phyloP scores from a whole-genome alignment of 2,888 invertebrate genomes.

The Zygothrica quintamaculata region DNA sequence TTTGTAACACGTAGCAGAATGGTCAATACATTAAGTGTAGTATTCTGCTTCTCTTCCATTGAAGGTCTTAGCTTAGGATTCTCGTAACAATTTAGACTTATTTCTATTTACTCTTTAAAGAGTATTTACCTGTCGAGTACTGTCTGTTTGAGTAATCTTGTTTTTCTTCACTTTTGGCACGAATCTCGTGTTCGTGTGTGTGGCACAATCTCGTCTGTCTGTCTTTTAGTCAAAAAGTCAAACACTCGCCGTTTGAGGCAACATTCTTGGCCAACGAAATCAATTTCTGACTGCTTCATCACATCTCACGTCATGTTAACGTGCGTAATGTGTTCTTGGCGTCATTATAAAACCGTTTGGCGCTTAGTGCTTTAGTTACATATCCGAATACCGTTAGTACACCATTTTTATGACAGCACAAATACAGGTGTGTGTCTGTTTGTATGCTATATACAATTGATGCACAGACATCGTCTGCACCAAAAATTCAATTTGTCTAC shows the following conservation, averaged over 20 bases:
- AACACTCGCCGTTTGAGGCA: conserved; percentile 16
- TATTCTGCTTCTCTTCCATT: no score
- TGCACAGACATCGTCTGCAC: conserved; percentile 43
- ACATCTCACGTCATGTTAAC: conserved; percentile 35
- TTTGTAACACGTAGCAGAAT: neutral
- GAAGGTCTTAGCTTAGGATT: no score
- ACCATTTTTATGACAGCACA: conserved; percentile 53
- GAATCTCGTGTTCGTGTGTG: conserved; percentile 22
- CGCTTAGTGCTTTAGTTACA: conserved; percentile 65
- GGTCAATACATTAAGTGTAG: no score
- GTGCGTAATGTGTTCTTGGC: conserved; percentile 45
- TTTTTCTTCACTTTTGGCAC: conserved; percentile 42
- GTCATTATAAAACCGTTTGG: conserved; percentile 65
- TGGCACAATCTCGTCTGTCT: conserved; percentile 7
- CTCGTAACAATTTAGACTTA: no score
- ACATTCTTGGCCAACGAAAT: conserved; percentile 49
- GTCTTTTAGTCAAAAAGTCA: conserved; percentile 23
- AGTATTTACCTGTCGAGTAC: neutral
- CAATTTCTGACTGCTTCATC: conserved; percentile 57
- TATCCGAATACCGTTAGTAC: conserved; percentile 63
- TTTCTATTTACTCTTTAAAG: no score
- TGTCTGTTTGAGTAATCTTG: neutral
- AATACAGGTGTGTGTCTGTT: conserved; percentile 12
- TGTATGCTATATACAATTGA: conserved; percentile 49
- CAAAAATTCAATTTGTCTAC: conserved; percentile 65